Evolutionary conservation across 2,888 invertebrate genomes (phyloP).

Genomic region (Apotomis capreana): DNA sequence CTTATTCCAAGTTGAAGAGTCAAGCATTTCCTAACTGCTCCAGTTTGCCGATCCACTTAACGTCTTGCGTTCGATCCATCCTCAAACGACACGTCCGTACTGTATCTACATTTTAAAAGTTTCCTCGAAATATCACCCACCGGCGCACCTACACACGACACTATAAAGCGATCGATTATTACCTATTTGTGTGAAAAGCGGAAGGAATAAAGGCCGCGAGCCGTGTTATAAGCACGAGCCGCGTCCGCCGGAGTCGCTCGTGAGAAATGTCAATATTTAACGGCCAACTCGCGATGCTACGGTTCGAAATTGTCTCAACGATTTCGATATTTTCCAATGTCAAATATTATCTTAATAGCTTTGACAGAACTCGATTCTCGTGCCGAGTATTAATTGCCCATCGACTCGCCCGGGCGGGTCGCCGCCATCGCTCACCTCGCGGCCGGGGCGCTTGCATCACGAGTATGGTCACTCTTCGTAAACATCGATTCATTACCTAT

Average conservation of each 20-base stretch:
- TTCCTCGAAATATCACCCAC: conserved; percentile 76
- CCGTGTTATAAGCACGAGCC: conserved; percentile 67
- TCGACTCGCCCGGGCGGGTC: conserved; percentile 42
- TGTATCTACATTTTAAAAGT: conserved; percentile 61
- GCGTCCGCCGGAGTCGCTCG: conserved; percentile 70
- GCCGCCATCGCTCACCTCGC: conserved; percentile 24
- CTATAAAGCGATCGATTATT: conserved; percentile 83
- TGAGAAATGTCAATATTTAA: conserved; percentile 83
- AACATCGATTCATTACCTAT: conserved; percentile 75
- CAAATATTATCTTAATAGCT: conserved; percentile 70
- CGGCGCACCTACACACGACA: conserved; percentile 69
- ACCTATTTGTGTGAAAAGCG: conserved; percentile 83
- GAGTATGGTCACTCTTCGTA: conserved; percentile 55
- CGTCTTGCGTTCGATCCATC: conserved; percentile 62
- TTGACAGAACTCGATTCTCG: conserved; percentile 50
- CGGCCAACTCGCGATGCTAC: conserved; percentile 63
- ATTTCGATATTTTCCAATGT: conserved; percentile 78
- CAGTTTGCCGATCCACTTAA: conserved; percentile 73
- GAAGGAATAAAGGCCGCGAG: conserved; percentile 69
- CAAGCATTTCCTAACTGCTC: conserved; percentile 52
- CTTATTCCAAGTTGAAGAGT: conserved; percentile 41
- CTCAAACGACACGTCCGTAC: conserved; percentile 59
- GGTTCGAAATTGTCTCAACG: conserved; percentile 81
- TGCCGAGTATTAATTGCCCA: conserved; percentile 53
- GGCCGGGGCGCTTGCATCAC: conserved; percentile 53